Evolutionary conservation across 2,113 vertebrate species (phyloP), one percentile per base, ranked within the genome.

Genomic region (Siniperca chuatsi): DNA sequence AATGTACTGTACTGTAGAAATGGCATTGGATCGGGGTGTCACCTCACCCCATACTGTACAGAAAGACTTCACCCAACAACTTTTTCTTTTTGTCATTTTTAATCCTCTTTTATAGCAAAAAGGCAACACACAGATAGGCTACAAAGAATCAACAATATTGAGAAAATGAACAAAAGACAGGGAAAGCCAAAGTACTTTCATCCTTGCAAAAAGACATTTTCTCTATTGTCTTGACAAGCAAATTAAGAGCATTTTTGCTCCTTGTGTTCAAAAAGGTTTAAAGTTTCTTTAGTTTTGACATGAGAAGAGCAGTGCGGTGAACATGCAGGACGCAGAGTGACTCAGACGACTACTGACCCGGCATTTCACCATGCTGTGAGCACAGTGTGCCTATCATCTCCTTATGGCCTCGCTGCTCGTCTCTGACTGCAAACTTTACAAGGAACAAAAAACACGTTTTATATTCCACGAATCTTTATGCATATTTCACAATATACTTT

Each of bases 401-500:
- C 85, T 90, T 83, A 81, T 88, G 90, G 88, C 92, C 91, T 85
- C 44, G 80, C 91, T 90, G 90, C 89, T 92, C 78, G 57, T 81
- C 85, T 90, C 87, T 48, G 89, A 93, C 87, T 88, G 86, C 87
- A 87, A 93, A 89, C 80, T 92, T 94, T 90, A 93, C 87, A 93
- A 81, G 79, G 70, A 93, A 93, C 46, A 82, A 57, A 90, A 80
- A 89, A 68, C 83, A 94, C 91, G 81, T 89, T 90, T 95, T 92
- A 94, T 95, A 95, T 93, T 91, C 93, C 93, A 95, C 93, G 66
- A 94, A 92, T 94, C 86, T 93, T 94, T 94, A 95, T 96, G 94
- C 95, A 96, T 96, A 95, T 96, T 96, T 96, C 96, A 96, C 96
- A 96, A 96, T 96, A 96, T 96, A 96, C 94, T 89, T 96, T 96